Evolutionary conservation across 2,888 invertebrate species (phyloP), one percentile per base, ranked within the genome.

Genomic region (Heteropelma amictum): DNA sequence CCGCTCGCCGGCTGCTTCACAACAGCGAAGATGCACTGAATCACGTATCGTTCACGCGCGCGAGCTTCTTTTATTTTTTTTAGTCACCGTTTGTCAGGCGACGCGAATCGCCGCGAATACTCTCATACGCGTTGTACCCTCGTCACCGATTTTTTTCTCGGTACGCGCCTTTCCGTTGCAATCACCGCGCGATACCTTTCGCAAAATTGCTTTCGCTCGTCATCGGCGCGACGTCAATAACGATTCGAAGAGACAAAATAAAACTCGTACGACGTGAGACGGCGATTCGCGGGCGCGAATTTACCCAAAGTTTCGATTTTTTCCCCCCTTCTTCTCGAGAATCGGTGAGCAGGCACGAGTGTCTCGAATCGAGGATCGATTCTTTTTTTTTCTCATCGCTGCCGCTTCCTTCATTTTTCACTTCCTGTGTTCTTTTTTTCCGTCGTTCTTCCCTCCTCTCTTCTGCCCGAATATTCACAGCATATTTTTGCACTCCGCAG

Each of bases 401-500:
- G 28, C 26, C 28, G 26, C 21, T 60, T 40, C 51, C 61, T 58
- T 35, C 12, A 19, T 4, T 26, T 45, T n/a, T 71, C 23, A 14
- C 40, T 63, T 10, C 8, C n/a, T 33, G 28, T 21, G 8, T 47
- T 38, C n/a, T 58, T 28, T 30, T 4, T 26, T 23, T 40, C 12
- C n/a, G n/a, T 26, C 12, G 17, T 35, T 23, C 26, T 42, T 8
- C 23, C 19, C 5, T 1, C 17, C 3, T n/a, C 23, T 23, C 14
- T 61, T 61, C 8, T 40, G 10, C 28, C 17, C 14, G 19, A n/a
- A 26, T 6, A 17, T 49, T 26, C 12, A 71, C 61, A 67, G 64
- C 26, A 54, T 77, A 63, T 75, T 78, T 80, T 74, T 84, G 85
- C 85, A 87, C 86, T 84, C 82, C 81, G 87, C 88, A 88, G 89